Evolutionary conservation across 2,888 invertebrate species (phyloP), one percentile per base, ranked within the genome.

Genomic region (Macrophya alboannulata): DNA sequence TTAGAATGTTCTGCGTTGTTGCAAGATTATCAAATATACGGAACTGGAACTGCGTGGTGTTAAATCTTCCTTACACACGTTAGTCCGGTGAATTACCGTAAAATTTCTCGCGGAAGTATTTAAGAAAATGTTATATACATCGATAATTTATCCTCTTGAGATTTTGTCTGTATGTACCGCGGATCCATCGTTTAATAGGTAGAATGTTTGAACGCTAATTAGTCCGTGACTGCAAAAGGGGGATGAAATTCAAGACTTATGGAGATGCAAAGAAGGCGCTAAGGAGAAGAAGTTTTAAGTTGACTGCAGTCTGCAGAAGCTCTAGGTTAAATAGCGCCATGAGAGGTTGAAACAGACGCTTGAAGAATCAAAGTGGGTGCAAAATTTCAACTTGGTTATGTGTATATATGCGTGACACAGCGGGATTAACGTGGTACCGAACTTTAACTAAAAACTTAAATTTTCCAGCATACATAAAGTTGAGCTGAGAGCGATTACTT

Each of bases 401-500:
- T 21, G 3, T 43, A 43, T 17, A 43, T 17, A 45, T 25, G 45
- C 17, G 9, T 43, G 43, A 15, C 45, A 74, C 17, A 74, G 43
- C 40, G 45, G 15, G 25, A 74, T 45, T 74, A 74, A 21, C 45
- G 21, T 12, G n/a, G 12, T 4, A 10, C 45, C 15, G 43, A 25
- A 45, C 10, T 45, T 74, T 74, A 21, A 43, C 43, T 45, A 74
- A 12, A 45, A 74, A n/a, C 45, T 68, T 68, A 17, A 68, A 68
- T 37, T 68, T 68, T 68, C 31, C 37, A 68, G 15, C 68, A 37
- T 68, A 45, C 21, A 12, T 43, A 37, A 74, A 74, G 45, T 74
- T 74, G 25, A 74, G 43, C 43, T 21, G 21, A 45, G 74, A 74
- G 25, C 45, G 74, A 74, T 74, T 74, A 74, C 45, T 45, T 45